A percentile compares a stretch with the other conserved stretches of the same genome.
These are phyloP conservation scores for Buathra laborator DNA, from an alignment of 2,888 invertebrate genomes.

Conservation along the genomic window DNA sequence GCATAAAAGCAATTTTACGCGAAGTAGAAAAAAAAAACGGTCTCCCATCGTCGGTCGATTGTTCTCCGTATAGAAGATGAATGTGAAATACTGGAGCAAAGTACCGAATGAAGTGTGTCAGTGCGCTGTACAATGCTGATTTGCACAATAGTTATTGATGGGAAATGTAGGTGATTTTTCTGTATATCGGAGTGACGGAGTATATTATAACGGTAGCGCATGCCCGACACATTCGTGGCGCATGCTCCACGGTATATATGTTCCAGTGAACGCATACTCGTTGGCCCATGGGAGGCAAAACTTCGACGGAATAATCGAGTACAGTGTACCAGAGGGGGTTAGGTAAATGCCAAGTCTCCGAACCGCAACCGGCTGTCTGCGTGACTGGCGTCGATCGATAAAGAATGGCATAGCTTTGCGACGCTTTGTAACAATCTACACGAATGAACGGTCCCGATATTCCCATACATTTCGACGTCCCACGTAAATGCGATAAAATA, in stretches of 20 bases:
- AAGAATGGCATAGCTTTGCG: constrained; percentile 43
- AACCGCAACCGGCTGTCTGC: neutral
- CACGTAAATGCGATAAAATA: neutral
- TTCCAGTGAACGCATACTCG: constrained; percentile 22
- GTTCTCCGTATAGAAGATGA: too few relatives aligned
- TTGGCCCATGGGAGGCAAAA: constrained; percentile 28
- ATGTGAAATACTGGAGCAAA: too few relatives aligned
- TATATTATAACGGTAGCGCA: neutral
- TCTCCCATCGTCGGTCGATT: too few relatives aligned
- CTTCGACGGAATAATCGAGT: constrained; percentile 47
- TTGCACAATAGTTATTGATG: too few relatives aligned
- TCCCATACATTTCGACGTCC: neutral
- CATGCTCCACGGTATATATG: constrained; percentile 23
- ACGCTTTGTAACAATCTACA: constrained; percentile 37
- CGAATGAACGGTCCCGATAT: neutral
- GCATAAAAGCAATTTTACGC: too few relatives aligned
- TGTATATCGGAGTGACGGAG: neutral
- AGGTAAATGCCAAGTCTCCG: constrained; percentile 35
- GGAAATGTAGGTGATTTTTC: neutral
- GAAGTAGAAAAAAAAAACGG: too few relatives aligned
- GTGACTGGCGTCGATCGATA: constrained; percentile 32
- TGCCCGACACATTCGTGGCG: neutral
- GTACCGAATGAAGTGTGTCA: too few relatives aligned
- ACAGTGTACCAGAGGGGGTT: constrained; percentile 1
- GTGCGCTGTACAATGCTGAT: too few relatives aligned